phyloP scores from a whole-genome alignment of 2,888 invertebrate genomes.

The Lithosia quadra region DNA sequence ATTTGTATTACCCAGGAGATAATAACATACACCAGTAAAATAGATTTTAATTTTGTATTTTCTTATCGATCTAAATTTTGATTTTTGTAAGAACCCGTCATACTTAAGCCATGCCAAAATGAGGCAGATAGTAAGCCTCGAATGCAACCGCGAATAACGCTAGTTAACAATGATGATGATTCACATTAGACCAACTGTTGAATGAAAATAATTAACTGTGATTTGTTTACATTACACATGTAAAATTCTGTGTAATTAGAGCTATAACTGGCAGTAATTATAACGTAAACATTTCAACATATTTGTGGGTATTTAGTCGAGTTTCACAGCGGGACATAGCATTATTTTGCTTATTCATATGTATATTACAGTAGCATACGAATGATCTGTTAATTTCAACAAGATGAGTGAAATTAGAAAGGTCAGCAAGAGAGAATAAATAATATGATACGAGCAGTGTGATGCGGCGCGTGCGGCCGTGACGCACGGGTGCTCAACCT shows the following conservation, averaged over 20 bases:
- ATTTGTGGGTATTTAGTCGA: neutral
- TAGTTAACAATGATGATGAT: neutral
- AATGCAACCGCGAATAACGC: neutral
- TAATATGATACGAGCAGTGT: constrained; percentile 34
- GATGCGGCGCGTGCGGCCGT: constrained; percentile 26
- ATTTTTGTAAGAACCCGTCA: no score
- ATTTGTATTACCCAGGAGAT: neutral
- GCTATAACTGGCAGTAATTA: constrained; percentile 1
- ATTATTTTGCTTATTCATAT: neutral
- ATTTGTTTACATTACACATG: constrained; percentile 1
- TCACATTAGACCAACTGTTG: neutral
- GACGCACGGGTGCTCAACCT: constrained; percentile 20
- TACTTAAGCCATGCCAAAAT: no score
- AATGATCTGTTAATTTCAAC: neutral
- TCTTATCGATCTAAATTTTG: no score
- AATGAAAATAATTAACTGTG: neutral
- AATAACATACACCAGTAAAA: neutral
- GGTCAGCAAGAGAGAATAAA: constrained; percentile 69
- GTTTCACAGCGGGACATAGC: neutral
- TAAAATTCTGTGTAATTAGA: neutral
- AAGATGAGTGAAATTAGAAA: constrained; percentile 71
- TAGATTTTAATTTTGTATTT: no score
- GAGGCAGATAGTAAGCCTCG: neutral
- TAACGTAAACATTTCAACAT: neutral
- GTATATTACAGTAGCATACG: neutral